These are phyloP conservation scores for Oxytorus armatus DNA, from an alignment of 2,888 invertebrate genomes.

Conservation along the genomic window DNA sequence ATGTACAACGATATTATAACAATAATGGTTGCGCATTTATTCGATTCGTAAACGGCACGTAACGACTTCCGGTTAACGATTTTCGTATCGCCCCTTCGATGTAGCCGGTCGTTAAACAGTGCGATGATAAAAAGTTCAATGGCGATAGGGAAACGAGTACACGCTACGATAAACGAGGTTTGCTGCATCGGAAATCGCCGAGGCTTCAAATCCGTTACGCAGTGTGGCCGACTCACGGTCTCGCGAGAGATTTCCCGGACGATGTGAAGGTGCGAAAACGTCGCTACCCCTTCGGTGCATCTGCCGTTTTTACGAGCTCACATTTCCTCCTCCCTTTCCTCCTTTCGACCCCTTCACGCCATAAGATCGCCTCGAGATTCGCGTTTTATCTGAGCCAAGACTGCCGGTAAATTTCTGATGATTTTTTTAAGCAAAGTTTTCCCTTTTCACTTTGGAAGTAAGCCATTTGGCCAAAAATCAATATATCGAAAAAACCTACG, in stretches of 20 bases:
- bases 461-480: no score
- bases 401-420: no score
- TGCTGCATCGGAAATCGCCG: slow-evolving; percentile 61
- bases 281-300: no score
- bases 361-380: no score
- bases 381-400: no score
- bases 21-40: slow-evolving; percentile 53
- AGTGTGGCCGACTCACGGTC: slow-evolving; percentile 17
- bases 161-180: slow-evolving; percentile 59
- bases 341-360: no score
- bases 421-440: no score
- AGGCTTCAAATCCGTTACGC: slow-evolving; percentile 12
- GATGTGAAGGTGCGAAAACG: slow-evolving; percentile 32
- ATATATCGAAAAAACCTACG: no score
- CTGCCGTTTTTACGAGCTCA: slow-evolving; percentile 45
- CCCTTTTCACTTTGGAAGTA: no score
- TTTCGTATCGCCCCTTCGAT: slow-evolving; percentile 41
- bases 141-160: slow-evolving; percentile 1
- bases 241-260: slow-evolving; percentile 35
- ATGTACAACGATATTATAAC: slow-evolving; percentile 62
- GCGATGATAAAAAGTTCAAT: slow-evolving; percentile 13
- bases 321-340: slow-evolving; percentile 45
- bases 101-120: slow-evolving; percentile 58
- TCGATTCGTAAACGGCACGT: slow-evolving; percentile 40
- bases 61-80: slow-evolving; percentile 63